Base-by-base conservation (phyloP, 2,797 vertebrate genomes). In the Hypotaenidia okinawae region DNA sequence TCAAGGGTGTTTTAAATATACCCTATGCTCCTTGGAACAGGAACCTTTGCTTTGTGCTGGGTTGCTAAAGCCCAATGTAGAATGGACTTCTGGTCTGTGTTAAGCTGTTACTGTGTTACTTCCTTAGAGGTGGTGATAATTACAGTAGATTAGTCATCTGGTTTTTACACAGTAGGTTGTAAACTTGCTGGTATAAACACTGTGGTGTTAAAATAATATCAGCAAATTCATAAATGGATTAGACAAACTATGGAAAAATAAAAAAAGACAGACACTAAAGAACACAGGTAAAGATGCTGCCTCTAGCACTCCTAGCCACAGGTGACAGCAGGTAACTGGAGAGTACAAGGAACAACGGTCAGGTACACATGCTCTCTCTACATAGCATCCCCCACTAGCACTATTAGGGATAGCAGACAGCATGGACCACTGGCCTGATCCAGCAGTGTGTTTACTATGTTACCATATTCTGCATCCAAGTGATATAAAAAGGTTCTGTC, bases 241-340 rank as follows among this genome's bases (percentile, higher is more conserved):
- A 49, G 67, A 51, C 16, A 47, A 72, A 43, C n/a, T 30, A 70
- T 5, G 21, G n/a, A 67, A 49, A 77, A 41, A 27, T 47, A 32
- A 37, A 52, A 57, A 57, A 57, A 80, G 83, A 2, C 12, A 86
- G 12, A 51, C 49, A 78, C 21, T 33, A 30, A 78, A 63, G 37
- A 28, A 49, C 72, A 63, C 13, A 70, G 8, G 9, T 7, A 55
- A 43, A 78, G 62, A 33, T 28, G 11, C 7, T 1, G 2, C 21
- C 35, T 89, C 17, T 10, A 62, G 49, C 21, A 51, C 21, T 75
- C 54, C 49, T 30, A 63, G 4, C 33, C 47, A 23, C 41, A n/a
- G n/a, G 5, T 4, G 18, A 55, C 1, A 4, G 25, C 2, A 33
- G 11, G 27, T 64, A n/a, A n/a, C 14, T 12, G 33, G 6, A 12